Base-by-base conservation (phyloP, 2,797 vertebrate species). In the Yasuhikotakia modesta region DNA sequence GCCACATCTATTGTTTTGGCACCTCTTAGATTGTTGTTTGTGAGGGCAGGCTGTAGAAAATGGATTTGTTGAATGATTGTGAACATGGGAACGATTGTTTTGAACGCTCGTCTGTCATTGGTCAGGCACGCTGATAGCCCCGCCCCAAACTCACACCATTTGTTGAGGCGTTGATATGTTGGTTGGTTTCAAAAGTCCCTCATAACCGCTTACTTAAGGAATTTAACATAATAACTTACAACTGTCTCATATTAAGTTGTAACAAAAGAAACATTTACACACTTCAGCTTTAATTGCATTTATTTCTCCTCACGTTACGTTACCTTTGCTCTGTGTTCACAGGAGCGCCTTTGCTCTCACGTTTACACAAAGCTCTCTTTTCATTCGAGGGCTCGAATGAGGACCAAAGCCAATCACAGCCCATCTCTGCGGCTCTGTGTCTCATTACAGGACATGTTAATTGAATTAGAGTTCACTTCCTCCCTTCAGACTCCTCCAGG, bases 361-460 rank as follows among this genome's bases (percentile, higher is more conserved):
- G 85, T 90, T 91, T 93, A 88, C 88, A 85, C 85, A 80, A 84
- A 73, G 83, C 86, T 81, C 87, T 69, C 87, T 86, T 90, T 92
- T 90, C 86, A 90, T 76, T 78, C 78, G 30, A 85, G 85, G 90
- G 89, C 48, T 87, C 89, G 87, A 90, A 91, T 90, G 83, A 86
- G 91, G 89, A 89, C 90, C 86, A 85, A 87, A 88, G 87, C 89
- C 87, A 87, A 91, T 89, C 88, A 86, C 87, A 86, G 86, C 85
- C 82, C 87, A 84, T 90, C 91, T 90, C 89, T 79, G 84, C 88
- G 84, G 86, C 87, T 89, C 89, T 87, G 84, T 82, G 45, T 83
- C 90, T 91, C 92, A 92, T 93, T 93, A 92, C 91, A 86, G 87
- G 87, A 89, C 83, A 88, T 93, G 91, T 94, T 94, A 94, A 94